Evolutionary conservation across 1,140 invertebrate species (phyloP).

Genomic region (Pemphigus obesinymphae): DNA sequence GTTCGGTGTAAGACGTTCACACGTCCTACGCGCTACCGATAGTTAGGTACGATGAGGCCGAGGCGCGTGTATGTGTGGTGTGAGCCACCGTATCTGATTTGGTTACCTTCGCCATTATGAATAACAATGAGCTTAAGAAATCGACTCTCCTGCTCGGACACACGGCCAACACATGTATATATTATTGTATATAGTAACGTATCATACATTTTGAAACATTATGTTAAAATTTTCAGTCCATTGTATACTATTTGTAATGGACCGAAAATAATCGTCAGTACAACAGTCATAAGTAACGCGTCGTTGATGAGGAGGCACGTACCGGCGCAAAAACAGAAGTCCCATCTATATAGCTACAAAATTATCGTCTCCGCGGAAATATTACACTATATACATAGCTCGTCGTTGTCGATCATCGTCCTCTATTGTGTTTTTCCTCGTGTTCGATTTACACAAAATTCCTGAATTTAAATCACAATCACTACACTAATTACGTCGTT

Average conservation of each 20-base stretch:
- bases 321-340: neutral
- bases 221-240: neutral
- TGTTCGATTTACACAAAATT: neutral
- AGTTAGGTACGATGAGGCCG: too few species aligned
- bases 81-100: conserved; percentile 28
- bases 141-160: neutral
- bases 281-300: neutral
- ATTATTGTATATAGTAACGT: neutral
- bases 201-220: neutral
- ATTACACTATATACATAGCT: too few species aligned
- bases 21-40: conserved; percentile 7
- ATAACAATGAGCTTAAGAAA: conserved; percentile 28
- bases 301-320: neutral
- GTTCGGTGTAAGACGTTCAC: conserved; percentile 15
- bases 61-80: neutral
- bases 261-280: neutral
- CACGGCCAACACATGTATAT: neutral
- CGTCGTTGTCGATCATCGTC: neutral
- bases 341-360: neutral
- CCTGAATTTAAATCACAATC: conserved; percentile 23
- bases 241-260: neutral
- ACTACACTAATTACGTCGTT: neutral
- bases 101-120: conserved; percentile 29
- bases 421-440: neutral
- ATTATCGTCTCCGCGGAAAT: neutral